Evolutionary conservation across 2,888 invertebrate species (phyloP), one percentile per base, ranked within the genome.

Genomic region (Andrena minutula): DNA sequence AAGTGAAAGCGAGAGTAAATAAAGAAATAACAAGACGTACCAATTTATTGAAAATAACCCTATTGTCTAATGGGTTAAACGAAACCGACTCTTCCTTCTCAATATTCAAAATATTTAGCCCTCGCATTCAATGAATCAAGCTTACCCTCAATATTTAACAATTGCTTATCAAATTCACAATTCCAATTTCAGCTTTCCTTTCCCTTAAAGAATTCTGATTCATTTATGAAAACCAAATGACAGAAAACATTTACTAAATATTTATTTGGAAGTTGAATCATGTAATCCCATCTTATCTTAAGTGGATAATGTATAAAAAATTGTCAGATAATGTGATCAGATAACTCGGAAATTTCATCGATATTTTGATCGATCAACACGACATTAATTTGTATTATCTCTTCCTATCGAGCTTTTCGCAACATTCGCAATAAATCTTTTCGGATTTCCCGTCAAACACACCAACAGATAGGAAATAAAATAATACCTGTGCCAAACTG

Each of bases 281-380:
- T 28, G 51, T 20, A 58, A 77, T 58, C 56, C 53, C 20, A 2
- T 26, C 10, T 23, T 63, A 64, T 58, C 63, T 75, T 26, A 49
- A 76, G 47, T 30, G 53, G 12, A 16, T 2, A 63, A 64, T 47
- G 28, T 64, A 65, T 8, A 41, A 23, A 65, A 68, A 56, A 65
- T 41, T 70, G 64, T 69, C 70, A 41, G 8, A 32, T 53, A 69
- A 61, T 69, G 30, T 47, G 64, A 68, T 68, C 69, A 61, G 65
- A 64, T 73, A 75, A 64, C 51, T 58, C 8, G 51, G 23, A 26
- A 72, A 65, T 75, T 75, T 56, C 61, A 71, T 53, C 58, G 56
- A 63, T 47, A 58, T 26, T 41, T 41, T 23, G 63, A 49, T 70
- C 53, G 10, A 56, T 12, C 41, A 41, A 41, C 41, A 4, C 41